These are phyloP conservation scores for Lepidochitona cinerea DNA, from an alignment of 2,888 invertebrate species.

Conservation along the genomic window DNA sequence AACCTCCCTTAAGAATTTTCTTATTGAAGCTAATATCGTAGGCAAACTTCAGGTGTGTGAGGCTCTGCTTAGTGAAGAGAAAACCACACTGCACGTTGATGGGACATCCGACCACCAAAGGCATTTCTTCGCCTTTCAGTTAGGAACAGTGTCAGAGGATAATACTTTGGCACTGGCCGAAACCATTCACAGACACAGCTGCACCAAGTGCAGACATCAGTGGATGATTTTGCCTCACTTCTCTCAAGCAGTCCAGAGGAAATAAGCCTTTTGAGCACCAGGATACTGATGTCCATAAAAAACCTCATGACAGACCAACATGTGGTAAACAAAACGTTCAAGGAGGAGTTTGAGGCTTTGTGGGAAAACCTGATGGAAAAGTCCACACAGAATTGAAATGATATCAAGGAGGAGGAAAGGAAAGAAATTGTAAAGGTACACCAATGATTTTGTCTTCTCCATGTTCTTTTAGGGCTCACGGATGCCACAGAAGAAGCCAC, in stretches of 20 bases:
- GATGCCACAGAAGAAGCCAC: background rate
- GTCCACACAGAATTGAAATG: background rate
- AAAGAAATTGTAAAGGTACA: background rate
- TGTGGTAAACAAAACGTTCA: background rate
- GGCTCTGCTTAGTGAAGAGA: background rate
- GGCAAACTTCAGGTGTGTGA: background rate
- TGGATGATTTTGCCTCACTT: background rate
- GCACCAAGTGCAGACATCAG: background rate
- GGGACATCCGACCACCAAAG: background rate
- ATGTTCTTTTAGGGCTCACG: background rate
- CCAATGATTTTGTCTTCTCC: background rate
- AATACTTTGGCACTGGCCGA: background rate
- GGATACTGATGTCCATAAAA: background rate
- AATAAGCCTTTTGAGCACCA: background rate
- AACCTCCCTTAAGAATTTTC: background rate
- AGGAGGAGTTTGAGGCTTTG: background rate
- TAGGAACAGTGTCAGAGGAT: background rate
- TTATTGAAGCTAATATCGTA: background rate
- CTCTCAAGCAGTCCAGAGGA: background rate
- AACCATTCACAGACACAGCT: slow-evolving; percentile 3
- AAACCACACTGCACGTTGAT: background rate
- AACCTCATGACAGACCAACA: background rate
- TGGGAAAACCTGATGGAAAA: background rate
- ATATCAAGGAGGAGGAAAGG: background rate
- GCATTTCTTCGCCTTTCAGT: background rate